Conservation (phyloP, 2,888 invertebrate genomes). For the Melieria crassipennis region DNA sequence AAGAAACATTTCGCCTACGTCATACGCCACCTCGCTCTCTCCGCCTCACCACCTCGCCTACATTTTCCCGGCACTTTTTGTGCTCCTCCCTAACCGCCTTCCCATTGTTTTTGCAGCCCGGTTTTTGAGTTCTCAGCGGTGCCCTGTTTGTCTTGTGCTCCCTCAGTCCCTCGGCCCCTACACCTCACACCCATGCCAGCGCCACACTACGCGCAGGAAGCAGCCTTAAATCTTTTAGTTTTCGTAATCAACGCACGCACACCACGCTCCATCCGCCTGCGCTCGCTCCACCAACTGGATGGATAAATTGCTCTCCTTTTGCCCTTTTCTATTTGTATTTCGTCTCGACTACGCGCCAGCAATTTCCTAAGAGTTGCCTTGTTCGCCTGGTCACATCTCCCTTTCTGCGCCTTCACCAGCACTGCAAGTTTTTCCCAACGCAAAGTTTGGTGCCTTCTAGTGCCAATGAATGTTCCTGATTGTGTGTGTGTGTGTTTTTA, state of each 20-base stretch:
- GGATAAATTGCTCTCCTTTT: constrained; percentile 20
- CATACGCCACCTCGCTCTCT: too few relatives aligned
- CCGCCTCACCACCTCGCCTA: too few relatives aligned
- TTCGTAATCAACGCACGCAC: constrained; percentile 28
- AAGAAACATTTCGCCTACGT: too few relatives aligned
- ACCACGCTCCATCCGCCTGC: not conserved
- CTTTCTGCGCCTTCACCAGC: not conserved
- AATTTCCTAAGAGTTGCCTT: not conserved
- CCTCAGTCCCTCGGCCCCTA: constrained; percentile 20
- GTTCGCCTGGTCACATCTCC: not conserved
- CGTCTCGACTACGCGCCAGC: not conserved
- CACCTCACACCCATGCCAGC: not conserved
- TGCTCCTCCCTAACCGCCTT: too few relatives aligned
- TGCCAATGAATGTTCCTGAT: too few relatives aligned
- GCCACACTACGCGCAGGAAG: not conserved
- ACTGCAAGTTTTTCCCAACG: too few relatives aligned
- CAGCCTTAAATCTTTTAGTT: constrained; percentile 25
- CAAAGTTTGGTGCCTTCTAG: too few relatives aligned
- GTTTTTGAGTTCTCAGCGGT: not conserved
- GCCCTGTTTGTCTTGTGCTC: constrained; percentile 23
- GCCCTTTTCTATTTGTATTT: not conserved
- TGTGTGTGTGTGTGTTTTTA: too few relatives aligned
- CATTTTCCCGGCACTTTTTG: too few relatives aligned
- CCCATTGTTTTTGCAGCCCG: too few relatives aligned
- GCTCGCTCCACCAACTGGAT: not conserved